phyloP scores from a whole-genome alignment of 2,797 vertebrate genomes.

The Halcyon chelicuti region DNA sequence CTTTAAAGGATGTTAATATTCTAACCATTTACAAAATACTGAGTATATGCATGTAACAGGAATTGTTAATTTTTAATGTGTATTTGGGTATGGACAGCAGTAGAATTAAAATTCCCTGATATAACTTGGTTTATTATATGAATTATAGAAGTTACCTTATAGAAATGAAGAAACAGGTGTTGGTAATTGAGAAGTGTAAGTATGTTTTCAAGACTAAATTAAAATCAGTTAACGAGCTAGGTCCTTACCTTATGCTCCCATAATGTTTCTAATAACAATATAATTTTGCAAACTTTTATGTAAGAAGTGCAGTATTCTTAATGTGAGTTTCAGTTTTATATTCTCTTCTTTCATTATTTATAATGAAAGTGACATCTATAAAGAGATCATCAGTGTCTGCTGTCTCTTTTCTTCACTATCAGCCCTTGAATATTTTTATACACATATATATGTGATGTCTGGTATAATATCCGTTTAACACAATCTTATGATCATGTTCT shows the following conservation, averaged over 20 bases:
- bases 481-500: not conserved
- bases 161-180: not conserved
- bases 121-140: not conserved
- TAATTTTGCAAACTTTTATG: not conserved
- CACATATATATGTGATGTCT: not conserved
- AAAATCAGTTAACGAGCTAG: not conserved
- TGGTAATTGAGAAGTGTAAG: not conserved
- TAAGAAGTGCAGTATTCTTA: not conserved
- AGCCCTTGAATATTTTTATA: not conserved
- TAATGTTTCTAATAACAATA: not conserved
- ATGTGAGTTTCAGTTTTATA: not conserved
- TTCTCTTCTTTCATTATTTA: not conserved
- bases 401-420: not conserved
- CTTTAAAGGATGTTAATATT: not conserved
- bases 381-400: not conserved
- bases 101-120: not conserved
- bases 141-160: not conserved
- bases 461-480: constrained; percentile 11
- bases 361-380: not conserved
- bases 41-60: not conserved
- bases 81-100: not conserved
- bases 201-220: not conserved
- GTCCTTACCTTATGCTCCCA: not conserved
- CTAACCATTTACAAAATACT: not conserved
- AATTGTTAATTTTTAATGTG: not conserved